phyloP scores from a whole-genome alignment of 2,113 vertebrate species.

The Oreotragus oreotragus region DNA sequence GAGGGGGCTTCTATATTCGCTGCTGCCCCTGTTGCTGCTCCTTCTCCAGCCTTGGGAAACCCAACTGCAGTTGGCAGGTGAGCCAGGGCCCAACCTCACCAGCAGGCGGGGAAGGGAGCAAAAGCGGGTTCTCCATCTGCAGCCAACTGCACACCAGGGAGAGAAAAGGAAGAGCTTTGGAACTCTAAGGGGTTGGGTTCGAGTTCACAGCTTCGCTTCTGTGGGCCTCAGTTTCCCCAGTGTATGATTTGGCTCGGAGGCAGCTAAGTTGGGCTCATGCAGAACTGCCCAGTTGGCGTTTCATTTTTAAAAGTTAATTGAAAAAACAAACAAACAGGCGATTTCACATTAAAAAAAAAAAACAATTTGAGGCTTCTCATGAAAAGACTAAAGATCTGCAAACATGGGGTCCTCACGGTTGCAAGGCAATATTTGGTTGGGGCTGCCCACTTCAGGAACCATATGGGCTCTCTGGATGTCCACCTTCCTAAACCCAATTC shows the following conservation, averaged over 20 bases:
- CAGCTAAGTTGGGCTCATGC: not conserved
- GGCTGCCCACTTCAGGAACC: not conserved
- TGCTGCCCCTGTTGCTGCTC: conserved; percentile 59
- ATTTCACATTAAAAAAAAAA: not conserved
- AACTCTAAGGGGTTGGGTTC: not conserved
- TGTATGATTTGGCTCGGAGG: not conserved
- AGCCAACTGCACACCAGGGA: not conserved
- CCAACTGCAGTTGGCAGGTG: conserved; percentile 77
- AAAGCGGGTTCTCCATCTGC: not conserved
- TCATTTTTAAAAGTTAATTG: not conserved
- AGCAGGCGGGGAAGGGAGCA: not conserved
- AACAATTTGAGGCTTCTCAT: not conserved
- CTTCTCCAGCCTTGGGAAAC: conserved; percentile 78
- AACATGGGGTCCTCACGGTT: too few species aligned
- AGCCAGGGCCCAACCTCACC: conserved; percentile 14
- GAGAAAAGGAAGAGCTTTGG: not conserved
- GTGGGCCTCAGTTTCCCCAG: not conserved
- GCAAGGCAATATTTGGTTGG: not conserved
- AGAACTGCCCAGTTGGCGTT: not conserved
- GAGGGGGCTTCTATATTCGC: not conserved
- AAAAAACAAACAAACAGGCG: not conserved
- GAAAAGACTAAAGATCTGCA: not conserved
- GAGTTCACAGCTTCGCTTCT: not conserved
- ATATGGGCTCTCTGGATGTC: not conserved
- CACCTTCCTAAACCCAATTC: not conserved